A percentile compares a stretch with the other conserved stretches of the same genome.
Evolutionary conservation across 2,797 vertebrate genomes (phyloP).

Genomic region (Pseudotriccus pelzelni): DNA sequence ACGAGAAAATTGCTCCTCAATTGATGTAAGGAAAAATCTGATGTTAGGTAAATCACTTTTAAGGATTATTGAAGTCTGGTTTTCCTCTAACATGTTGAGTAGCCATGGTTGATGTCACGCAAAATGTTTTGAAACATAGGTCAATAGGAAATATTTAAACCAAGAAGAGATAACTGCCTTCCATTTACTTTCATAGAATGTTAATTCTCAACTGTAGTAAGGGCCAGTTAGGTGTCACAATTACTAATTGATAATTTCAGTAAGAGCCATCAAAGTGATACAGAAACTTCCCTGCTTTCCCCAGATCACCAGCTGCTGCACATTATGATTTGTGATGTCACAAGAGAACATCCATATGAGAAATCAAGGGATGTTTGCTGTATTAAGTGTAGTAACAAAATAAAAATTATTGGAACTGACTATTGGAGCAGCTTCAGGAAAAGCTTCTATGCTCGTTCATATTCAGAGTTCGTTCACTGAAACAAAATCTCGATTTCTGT

Average conservation of each 20-base stretch:
- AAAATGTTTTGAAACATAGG: background rate
- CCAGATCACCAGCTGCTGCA: background rate
- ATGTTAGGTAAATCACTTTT: background rate
- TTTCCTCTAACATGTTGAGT: background rate
- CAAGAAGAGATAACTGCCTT: background rate
- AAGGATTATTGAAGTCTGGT: background rate
- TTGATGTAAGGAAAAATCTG: background rate
- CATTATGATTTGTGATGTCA: background rate
- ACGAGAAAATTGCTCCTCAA: rapidly evolving
- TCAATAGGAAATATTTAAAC: background rate
- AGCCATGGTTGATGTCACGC: background rate
- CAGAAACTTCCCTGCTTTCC: background rate
- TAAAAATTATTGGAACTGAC: background rate
- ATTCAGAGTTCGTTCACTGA: background rate
- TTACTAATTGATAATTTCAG: background rate
- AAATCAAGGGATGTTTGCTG: background rate
- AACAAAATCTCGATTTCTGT: background rate
- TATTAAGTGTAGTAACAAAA: background rate
- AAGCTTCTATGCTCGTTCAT: background rate
- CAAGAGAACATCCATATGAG: background rate
- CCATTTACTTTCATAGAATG: background rate
- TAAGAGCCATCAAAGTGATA: background rate
- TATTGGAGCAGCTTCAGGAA: background rate
- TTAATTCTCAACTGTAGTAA: background rate
- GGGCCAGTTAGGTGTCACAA: background rate